phyloP scores from a whole-genome alignment of 2,888 invertebrate species.

The Selenia dentaria region DNA sequence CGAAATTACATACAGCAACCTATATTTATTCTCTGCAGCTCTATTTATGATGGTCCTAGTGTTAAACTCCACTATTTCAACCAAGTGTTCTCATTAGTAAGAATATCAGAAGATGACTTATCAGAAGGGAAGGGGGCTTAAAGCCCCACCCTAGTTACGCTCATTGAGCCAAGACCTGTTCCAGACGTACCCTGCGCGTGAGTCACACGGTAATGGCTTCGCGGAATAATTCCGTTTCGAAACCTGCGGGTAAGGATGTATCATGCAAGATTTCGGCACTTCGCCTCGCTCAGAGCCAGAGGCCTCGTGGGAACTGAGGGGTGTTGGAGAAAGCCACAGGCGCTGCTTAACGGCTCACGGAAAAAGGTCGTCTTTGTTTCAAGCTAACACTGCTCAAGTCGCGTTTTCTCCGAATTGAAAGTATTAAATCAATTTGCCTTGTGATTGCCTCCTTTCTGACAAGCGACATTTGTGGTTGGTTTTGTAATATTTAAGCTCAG shows the following conservation, averaged over 20 bases:
- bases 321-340: conserved; percentile 44
- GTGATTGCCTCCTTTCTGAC: neutral
- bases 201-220: conserved; percentile 67
- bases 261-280: conserved; percentile 41
- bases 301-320: conserved; percentile 43
- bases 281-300: conserved; percentile 8
- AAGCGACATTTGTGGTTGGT: no score
- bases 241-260: conserved; percentile 54
- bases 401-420: conserved; percentile 9
- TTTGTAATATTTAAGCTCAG: no score
- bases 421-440: conserved; percentile 2
- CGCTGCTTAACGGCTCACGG: conserved; percentile 24
- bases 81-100: no score
- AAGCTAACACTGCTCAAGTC: conserved; percentile 2
- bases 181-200: conserved; percentile 53
- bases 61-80: no score
- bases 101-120: no score
- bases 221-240: conserved; percentile 60
- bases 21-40: no score
- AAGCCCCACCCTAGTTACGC: conserved; percentile 7
- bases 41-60: no score
- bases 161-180: conserved; percentile 56
- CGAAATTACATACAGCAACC: no score
- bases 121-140: conserved; percentile 1
- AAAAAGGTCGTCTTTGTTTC: conserved; percentile 32